These are phyloP conservation scores for Phytoseiulus persimilis DNA, from an alignment of 2,888 invertebrate species.

Conservation along the genomic window DNA sequence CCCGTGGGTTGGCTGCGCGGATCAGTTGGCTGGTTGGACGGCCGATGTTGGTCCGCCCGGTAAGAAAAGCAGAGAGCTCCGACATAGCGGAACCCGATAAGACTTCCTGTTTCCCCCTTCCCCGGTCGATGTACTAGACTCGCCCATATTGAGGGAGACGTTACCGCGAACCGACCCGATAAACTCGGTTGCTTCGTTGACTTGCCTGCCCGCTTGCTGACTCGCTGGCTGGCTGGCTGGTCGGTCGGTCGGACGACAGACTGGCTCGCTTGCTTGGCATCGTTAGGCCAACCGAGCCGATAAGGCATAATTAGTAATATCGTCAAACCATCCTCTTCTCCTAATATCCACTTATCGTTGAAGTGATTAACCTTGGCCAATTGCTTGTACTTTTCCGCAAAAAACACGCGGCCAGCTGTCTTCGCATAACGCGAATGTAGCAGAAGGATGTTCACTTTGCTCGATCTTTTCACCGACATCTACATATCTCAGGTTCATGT, in stretches of 20 bases:
- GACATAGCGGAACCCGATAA: conserved; percentile 5
- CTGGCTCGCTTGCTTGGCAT: background rate
- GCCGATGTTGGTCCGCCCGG: background rate
- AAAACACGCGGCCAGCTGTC: background rate
- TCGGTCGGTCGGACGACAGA: background rate
- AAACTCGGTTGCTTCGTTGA: background rate
- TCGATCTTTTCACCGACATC: background rate
- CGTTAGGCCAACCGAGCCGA: background rate
- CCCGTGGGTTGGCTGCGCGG: background rate
- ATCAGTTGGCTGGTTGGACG: background rate
- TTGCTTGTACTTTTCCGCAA: background rate
- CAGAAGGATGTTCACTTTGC: background rate
- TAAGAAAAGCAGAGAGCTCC: background rate
- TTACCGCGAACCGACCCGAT: background rate
- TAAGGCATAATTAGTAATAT: background rate
- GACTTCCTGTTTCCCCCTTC: background rate
- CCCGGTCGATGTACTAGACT: background rate
- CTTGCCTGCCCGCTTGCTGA: background rate
- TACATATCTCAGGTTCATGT: background rate
- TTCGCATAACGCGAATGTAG: background rate
- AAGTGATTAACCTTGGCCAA: background rate
- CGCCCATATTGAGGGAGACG: background rate
- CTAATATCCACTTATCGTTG: background rate
- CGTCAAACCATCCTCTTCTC: background rate
- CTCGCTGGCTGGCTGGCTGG: background rate